Evolutionary conservation across 1,140 invertebrate species (phyloP), one percentile per base, ranked within the genome.

Genomic region (Hyphantria cunea): DNA sequence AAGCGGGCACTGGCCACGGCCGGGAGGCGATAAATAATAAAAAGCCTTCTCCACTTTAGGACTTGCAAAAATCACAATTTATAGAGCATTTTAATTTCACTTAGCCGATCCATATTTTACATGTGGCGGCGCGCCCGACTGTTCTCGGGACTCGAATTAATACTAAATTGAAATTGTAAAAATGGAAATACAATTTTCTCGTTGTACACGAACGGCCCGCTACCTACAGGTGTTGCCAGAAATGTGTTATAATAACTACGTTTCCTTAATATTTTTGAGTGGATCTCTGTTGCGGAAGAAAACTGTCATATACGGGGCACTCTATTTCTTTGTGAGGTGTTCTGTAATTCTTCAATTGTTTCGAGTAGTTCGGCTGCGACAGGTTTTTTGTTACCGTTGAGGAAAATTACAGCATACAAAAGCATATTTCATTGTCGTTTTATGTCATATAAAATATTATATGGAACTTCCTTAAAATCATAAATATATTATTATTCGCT

Each of bases 101-200:
- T 90, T 90, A 90, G 86, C 82, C 85, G 86, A 86, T 89, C 83
- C 88, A 90, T 90, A 90, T 90, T 90, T 90, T 90, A 90, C 88
- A 89, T 90, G 86, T 90, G 88, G 87, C 76, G 78, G 84, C 79
- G 80, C 76, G 78, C 79, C 78, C 80, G 76, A 80, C 74, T 81
- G 78, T 76, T 76, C 74, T 75, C 78, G 74, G 76, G 80, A 82
- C 80, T 82, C 84, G 80, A 89, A 90, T 90, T 90, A 90, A 89
- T 90, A 88, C 86, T 88, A 89, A 90, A 90, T 90, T 90, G 88
- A 89, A 90, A 90, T 90, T 88, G 88, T 90, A 88, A 90, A 90
- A 90, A 90, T 90, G 86, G 82, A 90, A 89, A 90, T 90, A 90
- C 86, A 86, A 86, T 90, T 90, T 90, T 90, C 84, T 85, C 86